phyloP scores from a whole-genome alignment of 2,888 invertebrate species.

The Netelia inedita region DNA sequence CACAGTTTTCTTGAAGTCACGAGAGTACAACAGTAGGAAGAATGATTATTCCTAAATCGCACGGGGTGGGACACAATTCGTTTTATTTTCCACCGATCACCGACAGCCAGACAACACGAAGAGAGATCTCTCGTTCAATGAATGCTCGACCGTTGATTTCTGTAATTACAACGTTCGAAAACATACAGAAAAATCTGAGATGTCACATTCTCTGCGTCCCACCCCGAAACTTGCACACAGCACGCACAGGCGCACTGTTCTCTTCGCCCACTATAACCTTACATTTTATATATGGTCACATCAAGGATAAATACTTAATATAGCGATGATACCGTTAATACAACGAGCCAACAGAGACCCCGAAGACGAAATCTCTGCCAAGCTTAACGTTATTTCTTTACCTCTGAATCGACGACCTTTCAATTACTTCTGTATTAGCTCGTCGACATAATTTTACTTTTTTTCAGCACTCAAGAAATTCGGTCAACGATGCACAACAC shows the following conservation, averaged over 20 bases:
- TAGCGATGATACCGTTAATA: conserved; percentile 52
- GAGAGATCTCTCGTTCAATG: conserved; percentile 13
- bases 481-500: background rate
- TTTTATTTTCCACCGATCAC: conserved; percentile 13
- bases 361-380: background rate
- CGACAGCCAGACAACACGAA: background rate
- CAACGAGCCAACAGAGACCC: background rate
- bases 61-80: background rate
- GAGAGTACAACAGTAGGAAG: conserved; percentile 31
- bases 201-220: conserved; percentile 54
- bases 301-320: conserved; percentile 57
- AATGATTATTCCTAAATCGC: conserved; percentile 42
- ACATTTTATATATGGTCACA: conserved; percentile 56
- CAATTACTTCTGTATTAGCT: conserved; percentile 1
- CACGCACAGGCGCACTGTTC: conserved; percentile 50
- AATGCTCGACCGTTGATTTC: conserved; percentile 24
- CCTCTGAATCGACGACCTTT: background rate
- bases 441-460: conserved; percentile 21
- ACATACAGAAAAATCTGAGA: conserved; percentile 41
- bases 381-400: conserved; percentile 23
- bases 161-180: conserved; percentile 60
- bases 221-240: conserved; percentile 29
- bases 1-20: conserved; percentile 42
- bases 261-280: conserved; percentile 65
- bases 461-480: background rate